A percentile compares a stretch with the other conserved stretches of the same genome.
Evolutionary conservation across 2,888 invertebrate genomes (phyloP).

Genomic region (Deilephila elpenor): DNA sequence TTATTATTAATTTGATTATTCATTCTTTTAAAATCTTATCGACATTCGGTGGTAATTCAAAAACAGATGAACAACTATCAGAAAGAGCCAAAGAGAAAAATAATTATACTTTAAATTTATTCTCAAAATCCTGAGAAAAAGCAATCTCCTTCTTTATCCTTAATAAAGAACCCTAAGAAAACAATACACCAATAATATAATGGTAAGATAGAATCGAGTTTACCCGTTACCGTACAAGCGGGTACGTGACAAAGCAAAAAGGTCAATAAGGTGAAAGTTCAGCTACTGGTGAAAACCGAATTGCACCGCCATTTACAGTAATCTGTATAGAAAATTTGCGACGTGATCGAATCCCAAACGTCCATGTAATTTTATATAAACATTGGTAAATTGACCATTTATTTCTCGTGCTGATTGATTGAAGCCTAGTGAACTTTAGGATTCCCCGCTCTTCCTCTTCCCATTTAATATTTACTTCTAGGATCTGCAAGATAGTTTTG

Average conservation of each 20-base stretch:
- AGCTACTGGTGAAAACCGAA: conserved; percentile 61
- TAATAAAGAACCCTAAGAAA: not conserved
- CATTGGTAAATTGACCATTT: not conserved
- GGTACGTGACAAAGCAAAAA: conserved; percentile 54
- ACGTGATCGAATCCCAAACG: conserved; percentile 32
- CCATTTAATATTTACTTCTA: too few species aligned
- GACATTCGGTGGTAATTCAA: too few species aligned
- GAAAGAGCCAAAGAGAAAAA: too few species aligned
- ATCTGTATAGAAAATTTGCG: conserved; percentile 41
- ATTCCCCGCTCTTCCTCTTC: not conserved
- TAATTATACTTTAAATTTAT: too few species aligned
- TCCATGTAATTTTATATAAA: not conserved
- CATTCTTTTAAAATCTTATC: too few species aligned
- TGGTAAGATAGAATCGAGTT: not conserved
- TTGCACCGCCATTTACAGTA: conserved; percentile 42
- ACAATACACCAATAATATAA: not conserved
- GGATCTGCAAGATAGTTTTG: too few species aligned
- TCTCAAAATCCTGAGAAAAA: too few species aligned
- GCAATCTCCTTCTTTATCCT: too few species aligned
- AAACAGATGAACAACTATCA: too few species aligned
- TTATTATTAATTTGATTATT: too few species aligned
- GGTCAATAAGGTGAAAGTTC: conserved; percentile 72
- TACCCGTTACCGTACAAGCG: not conserved
- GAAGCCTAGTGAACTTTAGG: not conserved
- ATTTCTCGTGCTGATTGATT: not conserved